A percentile compares a stretch with the other conserved stretches of the same genome.
Conservation (phyloP, 2,797 vertebrate species). For the Cyclura pinguis region DNA sequence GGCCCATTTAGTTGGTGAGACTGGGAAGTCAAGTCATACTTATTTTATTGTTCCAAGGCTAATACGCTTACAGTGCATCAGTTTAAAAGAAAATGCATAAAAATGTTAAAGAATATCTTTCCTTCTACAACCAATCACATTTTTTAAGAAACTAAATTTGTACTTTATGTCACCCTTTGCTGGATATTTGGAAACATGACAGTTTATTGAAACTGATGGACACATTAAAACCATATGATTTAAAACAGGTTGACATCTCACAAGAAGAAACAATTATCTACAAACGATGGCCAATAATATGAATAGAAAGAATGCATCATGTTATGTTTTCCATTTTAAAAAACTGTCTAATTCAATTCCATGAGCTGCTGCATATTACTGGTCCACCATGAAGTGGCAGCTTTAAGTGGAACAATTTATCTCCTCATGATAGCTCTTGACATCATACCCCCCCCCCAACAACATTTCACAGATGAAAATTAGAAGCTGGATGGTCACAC, state of each 20-base stretch:
- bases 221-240: neutral
- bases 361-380: too few species aligned
- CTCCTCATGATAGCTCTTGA: too few species aligned
- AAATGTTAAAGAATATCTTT: neutral
- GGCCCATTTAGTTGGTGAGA: neutral
- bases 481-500: too few species aligned
- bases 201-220: neutral
- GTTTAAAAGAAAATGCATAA: neutral
- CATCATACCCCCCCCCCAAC: too few species aligned
- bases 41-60: neutral
- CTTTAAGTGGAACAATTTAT: neutral
- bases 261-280: neutral
- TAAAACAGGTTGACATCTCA: neutral
- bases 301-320: neutral
- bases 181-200: neutral
- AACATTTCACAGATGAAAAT: too few species aligned
- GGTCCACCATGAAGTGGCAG: neutral
- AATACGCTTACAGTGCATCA: neutral
- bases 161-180: neutral
- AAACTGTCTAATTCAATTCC: neutral
- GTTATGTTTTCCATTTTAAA: neutral
- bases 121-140: too few species aligned
- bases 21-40: too few species aligned
- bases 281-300: neutral
- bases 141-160: neutral